Evolutionary conservation across 2,797 vertebrate genomes (phyloP), one percentile per base, ranked within the genome.

Genomic region (Myoxocephalus aenaeus): DNA sequence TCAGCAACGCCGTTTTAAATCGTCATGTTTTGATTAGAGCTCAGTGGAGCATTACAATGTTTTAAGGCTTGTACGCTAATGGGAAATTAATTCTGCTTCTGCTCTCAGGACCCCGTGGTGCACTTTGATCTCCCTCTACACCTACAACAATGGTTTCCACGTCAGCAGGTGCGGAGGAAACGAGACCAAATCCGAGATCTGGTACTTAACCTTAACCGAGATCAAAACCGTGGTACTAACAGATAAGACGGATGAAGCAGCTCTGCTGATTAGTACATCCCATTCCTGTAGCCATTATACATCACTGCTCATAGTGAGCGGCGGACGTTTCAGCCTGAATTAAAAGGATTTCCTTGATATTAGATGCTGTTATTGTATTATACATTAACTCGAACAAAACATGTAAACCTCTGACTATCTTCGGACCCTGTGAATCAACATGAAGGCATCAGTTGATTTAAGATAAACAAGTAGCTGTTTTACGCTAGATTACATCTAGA

Each of bases 111-210:
- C 92, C 98, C 98, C 4, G 95, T 99, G 80, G 93, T 97, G 89
- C 96, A 97, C 89, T 99, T 99, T 88, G 96, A 98, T 67, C 94
- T 97, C 53, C 97, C 98, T 0, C 86, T 99, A 81, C 92, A 94
- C 38, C 93, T 99, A 81, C 94, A 96, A 79, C 94, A 90, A 15
- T 99, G 98, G 98, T 99, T 99, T 85, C 94, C 96, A 80, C 96
- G 96, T 78, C 96, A 96, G 70, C 92, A 96, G 79, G 96, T 99
- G 83, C 96, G 96, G 83, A 94, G 92, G 87, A 99, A 99, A 93
- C 94, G 98, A 74, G 97, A 99, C 63, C 95, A 97, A 89, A 98
- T 99, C 91, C 89, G 97, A 86, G 96, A 99, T 80, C 93, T 99
- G 66, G 95, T 99, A 71, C 94, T 99, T 75, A 95, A 96, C 81